A percentile compares a stretch with the other conserved stretches of the same genome.
phyloP scores from a whole-genome alignment of 2,888 invertebrate genomes.

The Polyploca ridens region DNA sequence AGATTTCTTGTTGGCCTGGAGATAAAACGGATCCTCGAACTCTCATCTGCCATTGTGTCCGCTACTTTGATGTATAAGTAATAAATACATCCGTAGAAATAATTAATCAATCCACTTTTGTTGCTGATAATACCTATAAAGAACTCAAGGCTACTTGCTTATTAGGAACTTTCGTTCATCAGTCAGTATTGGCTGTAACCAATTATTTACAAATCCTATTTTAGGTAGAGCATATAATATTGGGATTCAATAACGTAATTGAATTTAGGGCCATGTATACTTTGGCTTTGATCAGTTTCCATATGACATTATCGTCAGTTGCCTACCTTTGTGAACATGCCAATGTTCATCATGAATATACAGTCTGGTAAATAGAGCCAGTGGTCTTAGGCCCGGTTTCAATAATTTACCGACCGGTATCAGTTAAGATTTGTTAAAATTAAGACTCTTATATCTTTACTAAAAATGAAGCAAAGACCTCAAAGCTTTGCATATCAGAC shows the following conservation, averaged over 20 bases:
- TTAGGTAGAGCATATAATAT: slow-evolving; percentile 2
- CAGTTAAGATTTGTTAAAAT: too few relatives aligned
- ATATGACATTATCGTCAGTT: neutral
- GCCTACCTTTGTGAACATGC: slow-evolving; percentile 18
- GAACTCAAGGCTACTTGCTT: slow-evolving; percentile 1
- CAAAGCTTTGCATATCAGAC: too few relatives aligned
- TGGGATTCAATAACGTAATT: slow-evolving; percentile 5
- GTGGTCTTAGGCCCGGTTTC: too few relatives aligned
- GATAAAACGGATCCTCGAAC: neutral
- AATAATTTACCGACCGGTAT: too few relatives aligned
- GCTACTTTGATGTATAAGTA: slow-evolving; percentile 1
- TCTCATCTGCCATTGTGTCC: slow-evolving; percentile 5
- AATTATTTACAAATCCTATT: slow-evolving; percentile 1
- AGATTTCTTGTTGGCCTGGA: neutral
- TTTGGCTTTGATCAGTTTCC: slow-evolving; percentile 4
- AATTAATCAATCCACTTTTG: slow-evolving; percentile 5
- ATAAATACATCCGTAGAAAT: slow-evolving; percentile 2
- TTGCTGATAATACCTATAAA: neutral
- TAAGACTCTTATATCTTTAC: too few relatives aligned
- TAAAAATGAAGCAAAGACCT: too few relatives aligned
- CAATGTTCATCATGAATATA: slow-evolving; percentile 21
- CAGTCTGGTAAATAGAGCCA: slow-evolving; percentile 24
- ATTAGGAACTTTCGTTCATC: neutral
- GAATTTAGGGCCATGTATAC: neutral
- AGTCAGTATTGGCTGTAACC: slow-evolving; percentile 1